A percentile compares a stretch with the other conserved stretches of the same genome.
Evolutionary conservation across 2,797 vertebrate genomes (phyloP).

Genomic region (Denticeps clupeoides): DNA sequence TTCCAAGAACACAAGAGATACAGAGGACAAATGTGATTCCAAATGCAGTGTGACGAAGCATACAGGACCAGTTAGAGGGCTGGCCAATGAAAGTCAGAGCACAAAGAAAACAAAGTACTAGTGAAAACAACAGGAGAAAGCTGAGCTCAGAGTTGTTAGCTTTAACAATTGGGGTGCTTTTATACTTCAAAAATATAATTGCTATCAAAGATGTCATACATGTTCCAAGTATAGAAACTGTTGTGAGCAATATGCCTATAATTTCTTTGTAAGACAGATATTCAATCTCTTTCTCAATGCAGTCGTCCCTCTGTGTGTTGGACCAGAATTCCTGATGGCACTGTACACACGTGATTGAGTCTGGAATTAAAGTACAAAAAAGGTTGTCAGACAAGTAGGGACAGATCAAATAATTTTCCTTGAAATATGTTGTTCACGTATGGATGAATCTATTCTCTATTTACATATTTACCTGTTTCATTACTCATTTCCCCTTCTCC

Average conservation of each 20-base stretch:
- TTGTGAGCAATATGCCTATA: constrained; percentile 48
- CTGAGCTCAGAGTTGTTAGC: constrained; percentile 43
- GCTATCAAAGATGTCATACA: constrained; percentile 32
- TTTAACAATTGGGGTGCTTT: constrained; percentile 41
- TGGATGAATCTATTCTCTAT: not conserved
- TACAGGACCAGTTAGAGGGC: constrained; percentile 37
- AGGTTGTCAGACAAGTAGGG: not conserved
- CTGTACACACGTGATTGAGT: constrained; percentile 35
- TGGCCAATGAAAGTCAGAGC: constrained; percentile 38
- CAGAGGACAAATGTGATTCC: constrained; percentile 40
- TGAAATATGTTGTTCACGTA: not conserved
- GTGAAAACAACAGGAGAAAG: constrained; percentile 36
- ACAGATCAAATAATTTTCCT: not conserved
- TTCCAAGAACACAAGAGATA: constrained; percentile 38
- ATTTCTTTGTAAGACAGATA: constrained; percentile 36
- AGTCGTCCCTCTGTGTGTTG: constrained; percentile 32
- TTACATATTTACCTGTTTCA: constrained; percentile 17
- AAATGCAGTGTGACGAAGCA: constrained; percentile 35
- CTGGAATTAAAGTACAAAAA: constrained; percentile 16
- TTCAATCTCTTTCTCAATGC: constrained; percentile 35
- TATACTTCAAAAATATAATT: constrained; percentile 40
- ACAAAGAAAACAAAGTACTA: constrained; percentile 38
- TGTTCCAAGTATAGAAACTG: constrained; percentile 42
- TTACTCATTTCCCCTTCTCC: constrained; percentile 33
- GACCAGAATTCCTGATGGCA: constrained; percentile 42